phyloP scores from a whole-genome alignment of 23 tunicate species.

The Ascidia mentula region DNA sequence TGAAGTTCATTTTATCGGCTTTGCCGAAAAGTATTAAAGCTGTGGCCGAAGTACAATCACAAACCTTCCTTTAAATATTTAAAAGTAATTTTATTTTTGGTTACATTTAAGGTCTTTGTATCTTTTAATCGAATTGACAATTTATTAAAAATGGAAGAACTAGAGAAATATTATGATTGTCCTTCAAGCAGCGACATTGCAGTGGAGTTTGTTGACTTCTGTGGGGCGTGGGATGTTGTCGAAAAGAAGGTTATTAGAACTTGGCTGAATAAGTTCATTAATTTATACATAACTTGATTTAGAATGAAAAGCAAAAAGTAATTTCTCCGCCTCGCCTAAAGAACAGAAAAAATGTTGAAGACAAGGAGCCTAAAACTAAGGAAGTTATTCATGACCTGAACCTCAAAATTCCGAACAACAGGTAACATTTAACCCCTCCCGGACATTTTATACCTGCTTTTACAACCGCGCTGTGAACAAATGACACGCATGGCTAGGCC shows the following conservation, averaged over 20 bases:
- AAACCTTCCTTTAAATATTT: background rate
- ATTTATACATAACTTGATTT: no score
- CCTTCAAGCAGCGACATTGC: constrained; percentile 38
- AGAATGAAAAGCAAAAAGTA: no score
- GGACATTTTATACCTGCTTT: background rate
- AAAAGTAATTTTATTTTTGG: no score
- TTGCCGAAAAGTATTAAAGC: constrained; percentile 72
- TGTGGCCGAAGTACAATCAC: constrained; percentile 56
- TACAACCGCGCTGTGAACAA: background rate
- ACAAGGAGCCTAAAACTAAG: background rate
- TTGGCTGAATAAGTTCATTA: no score
- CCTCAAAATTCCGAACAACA: constrained; percentile 14
- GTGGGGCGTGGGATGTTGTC: constrained; percentile 77
- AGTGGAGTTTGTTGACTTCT: constrained; percentile 50
- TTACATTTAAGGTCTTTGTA: constrained; percentile 65
- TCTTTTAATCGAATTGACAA: constrained; percentile 74
- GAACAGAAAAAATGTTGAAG: background rate
- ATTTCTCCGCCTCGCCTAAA: no score
- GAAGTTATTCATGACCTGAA: constrained; percentile 16
- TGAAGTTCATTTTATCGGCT: constrained; percentile 55
- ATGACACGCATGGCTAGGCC: no score
- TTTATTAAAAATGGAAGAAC: constrained; percentile 70
- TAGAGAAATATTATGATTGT: constrained; percentile 39
- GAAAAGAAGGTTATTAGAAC: constrained; percentile 37
- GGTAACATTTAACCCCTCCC: background rate